Percentiles rank a stretch among this genome's conserved stretches.
Conservation (phyloP, 1,140 invertebrate species). For the Leguminivora glycinivorella region DNA sequence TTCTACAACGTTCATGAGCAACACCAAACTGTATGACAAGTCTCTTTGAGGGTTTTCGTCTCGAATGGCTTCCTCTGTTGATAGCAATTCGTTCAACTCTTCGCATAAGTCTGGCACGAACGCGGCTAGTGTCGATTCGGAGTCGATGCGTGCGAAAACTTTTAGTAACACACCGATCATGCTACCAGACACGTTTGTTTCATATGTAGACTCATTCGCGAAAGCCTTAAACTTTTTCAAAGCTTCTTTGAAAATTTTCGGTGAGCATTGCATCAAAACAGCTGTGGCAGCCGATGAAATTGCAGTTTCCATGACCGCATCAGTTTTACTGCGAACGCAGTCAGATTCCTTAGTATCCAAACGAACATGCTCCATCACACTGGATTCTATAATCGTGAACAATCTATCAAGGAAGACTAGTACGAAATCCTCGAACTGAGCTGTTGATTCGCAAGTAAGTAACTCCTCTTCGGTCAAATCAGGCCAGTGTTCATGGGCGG, state of each 20-base stretch:
- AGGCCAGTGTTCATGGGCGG: slow-evolving; percentile 81
- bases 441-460: slow-evolving; percentile 88
- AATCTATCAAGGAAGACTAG: slow-evolving; percentile 91
- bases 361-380: slow-evolving; percentile 83
- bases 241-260: slow-evolving; percentile 82
- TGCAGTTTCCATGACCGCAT: slow-evolving; percentile 85
- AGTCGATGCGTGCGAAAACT: slow-evolving; percentile 84
- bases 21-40: slow-evolving; percentile 87
- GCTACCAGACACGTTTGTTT: slow-evolving; percentile 90
- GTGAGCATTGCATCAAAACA: slow-evolving; percentile 81
- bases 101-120: slow-evolving; percentile 87
- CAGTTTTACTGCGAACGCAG: slow-evolving; percentile 83
- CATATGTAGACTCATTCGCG: slow-evolving; percentile 86
- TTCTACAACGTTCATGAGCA: slow-evolving; percentile 86
- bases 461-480: slow-evolving; percentile 89
- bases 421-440: slow-evolving; percentile 91
- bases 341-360: slow-evolving; percentile 82
- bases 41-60: slow-evolving; percentile 90
- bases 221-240: slow-evolving; percentile 87
- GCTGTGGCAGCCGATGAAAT: slow-evolving; percentile 84
- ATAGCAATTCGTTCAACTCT: slow-evolving; percentile 70
- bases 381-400: slow-evolving; percentile 87
- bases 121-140: slow-evolving; percentile 83
- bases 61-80: slow-evolving; percentile 77
- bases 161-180: slow-evolving; percentile 85